Evolutionary conservation across 2,888 invertebrate species (phyloP).

Genomic region (Nysson spinosus): DNA sequence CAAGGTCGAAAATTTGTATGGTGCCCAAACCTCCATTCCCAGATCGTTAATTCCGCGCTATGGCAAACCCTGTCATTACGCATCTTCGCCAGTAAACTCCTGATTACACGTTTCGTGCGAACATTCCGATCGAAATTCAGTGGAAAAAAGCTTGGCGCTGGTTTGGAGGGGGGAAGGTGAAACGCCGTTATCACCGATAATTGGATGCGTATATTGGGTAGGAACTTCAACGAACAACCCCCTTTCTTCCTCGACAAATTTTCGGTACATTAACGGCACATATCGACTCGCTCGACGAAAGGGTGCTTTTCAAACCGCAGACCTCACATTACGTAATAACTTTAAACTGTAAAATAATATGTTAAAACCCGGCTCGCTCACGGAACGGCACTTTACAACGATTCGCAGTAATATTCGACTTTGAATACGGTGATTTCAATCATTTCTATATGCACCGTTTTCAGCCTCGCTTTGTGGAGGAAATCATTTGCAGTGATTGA

Average conservation of each 20-base stretch:
- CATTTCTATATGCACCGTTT: too few relatives aligned
- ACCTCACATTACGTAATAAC: too few relatives aligned
- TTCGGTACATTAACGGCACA: neutral
- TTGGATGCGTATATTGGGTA: conserved; percentile 15
- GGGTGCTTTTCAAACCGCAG: neutral
- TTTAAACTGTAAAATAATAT: too few relatives aligned
- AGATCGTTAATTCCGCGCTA: conserved; percentile 58
- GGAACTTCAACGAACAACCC: neutral
- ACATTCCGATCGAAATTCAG: conserved; percentile 21
- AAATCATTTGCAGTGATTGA: too few relatives aligned
- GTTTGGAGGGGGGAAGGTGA: neutral
- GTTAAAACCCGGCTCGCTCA: too few relatives aligned
- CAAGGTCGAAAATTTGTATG: conserved; percentile 38
- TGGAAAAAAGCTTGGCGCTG: neutral
- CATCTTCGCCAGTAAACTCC: conserved; percentile 52
- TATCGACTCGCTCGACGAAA: neutral
- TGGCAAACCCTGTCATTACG: conserved; percentile 59
- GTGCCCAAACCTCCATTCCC: conserved; percentile 42
- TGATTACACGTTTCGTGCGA: conserved; percentile 56
- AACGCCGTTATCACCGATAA: conserved; percentile 49
- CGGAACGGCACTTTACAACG: too few relatives aligned
- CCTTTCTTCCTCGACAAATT: conserved; percentile 6
- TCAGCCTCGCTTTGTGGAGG: too few relatives aligned
- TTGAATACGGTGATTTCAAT: too few relatives aligned
- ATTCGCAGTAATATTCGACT: too few relatives aligned